Evolutionary conservation across 2,888 invertebrate species (phyloP), one percentile per base, ranked within the genome.

Genomic region (Nesidiocoris tenuis): DNA sequence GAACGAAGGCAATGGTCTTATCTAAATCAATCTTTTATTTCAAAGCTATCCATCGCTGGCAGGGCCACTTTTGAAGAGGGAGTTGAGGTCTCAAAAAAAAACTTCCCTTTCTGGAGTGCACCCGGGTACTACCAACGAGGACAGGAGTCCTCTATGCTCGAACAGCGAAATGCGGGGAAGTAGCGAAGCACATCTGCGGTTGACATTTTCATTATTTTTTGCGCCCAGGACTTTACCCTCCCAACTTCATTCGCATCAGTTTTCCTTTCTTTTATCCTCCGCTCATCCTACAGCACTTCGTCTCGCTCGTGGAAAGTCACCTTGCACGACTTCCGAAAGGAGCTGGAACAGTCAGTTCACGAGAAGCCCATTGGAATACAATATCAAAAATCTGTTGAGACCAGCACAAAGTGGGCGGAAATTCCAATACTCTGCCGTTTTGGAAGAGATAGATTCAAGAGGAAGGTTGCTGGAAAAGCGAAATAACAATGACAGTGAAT

Each of bases 161-260:
- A 39, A 39, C 39, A 39, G 39, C 39, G 39, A 39, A 39, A 39
- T 7, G 39, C 39, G 39, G 3, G 3, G 39, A 12, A 39, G 39
- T 39, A 39, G 39, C 39, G 56, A 22, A 16, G n/a, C 1, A 19
- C 67, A 67, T 67, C 67, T 67, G 67, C 67, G 67, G 67, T 67
- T 67, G 67, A 67, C 67, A 56, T 67, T 67, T 67, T 67, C 67
- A 67, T 67, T 67, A 67, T 67, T 67, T 67, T 39, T 67, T 67
- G 67, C 21, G 67, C 55, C 55, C 67, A 67, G 67, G 54, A 19
- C 67, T 19, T 54, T 17, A 9, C 67, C 67, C 39, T 39, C 3
- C 3, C 39, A 39, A 39, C 39, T 39, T 39, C 39, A 39, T 39
- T 7, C 5, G 5, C 39, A 39, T 39, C 39, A 39, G 39, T 39